A percentile compares a stretch with the other conserved stretches of the same genome.
Evolutionary conservation across 2,797 vertebrate genomes (phyloP).

Genomic region (Moxostoma hubbsi): DNA sequence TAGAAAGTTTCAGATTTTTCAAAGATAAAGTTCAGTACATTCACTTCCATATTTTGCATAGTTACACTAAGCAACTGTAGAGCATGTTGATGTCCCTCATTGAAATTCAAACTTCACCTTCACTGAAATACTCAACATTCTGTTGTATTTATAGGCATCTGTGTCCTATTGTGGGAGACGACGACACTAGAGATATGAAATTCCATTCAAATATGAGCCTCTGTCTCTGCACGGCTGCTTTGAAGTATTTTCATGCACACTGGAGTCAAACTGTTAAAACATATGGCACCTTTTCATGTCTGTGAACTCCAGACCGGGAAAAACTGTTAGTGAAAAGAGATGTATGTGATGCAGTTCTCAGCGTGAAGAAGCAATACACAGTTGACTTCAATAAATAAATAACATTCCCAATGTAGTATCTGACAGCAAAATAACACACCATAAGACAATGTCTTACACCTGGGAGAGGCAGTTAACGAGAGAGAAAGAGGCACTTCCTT

Average conservation of each 20-base stretch:
- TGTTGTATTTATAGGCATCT: conserved; percentile 7
- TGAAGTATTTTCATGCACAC: conserved; percentile 25
- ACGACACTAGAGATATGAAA: too few relatives aligned
- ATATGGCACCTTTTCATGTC: conserved; percentile 25
- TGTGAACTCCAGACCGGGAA: conserved; percentile 21
- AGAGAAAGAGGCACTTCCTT: conserved; percentile 53
- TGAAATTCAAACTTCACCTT: conserved; percentile 29
- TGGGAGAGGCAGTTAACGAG: conserved; percentile 65
- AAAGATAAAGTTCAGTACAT: neutral
- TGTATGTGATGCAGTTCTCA: conserved; percentile 45
- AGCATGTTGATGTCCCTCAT: conserved; percentile 21
- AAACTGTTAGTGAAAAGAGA: conserved; percentile 7
- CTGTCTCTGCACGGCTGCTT: conserved; percentile 1
- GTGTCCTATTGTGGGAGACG: too few relatives aligned
- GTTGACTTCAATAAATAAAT: conserved; percentile 62
- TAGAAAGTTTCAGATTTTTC: conserved; percentile 7
- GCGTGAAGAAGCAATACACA: conserved; percentile 62
- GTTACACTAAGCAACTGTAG: conserved; percentile 13
- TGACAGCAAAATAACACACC: conserved; percentile 72
- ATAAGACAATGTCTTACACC: conserved; percentile 65
- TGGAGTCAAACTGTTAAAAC: conserved; percentile 37
- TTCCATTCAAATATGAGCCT: too few relatives aligned
- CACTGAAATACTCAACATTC: conserved; percentile 15
- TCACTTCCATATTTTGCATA: neutral
- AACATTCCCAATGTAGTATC: conserved; percentile 58